These are phyloP conservation scores for Anastrepha obliqua DNA, from an alignment of 1,140 invertebrate genomes.

Conservation along the genomic window DNA sequence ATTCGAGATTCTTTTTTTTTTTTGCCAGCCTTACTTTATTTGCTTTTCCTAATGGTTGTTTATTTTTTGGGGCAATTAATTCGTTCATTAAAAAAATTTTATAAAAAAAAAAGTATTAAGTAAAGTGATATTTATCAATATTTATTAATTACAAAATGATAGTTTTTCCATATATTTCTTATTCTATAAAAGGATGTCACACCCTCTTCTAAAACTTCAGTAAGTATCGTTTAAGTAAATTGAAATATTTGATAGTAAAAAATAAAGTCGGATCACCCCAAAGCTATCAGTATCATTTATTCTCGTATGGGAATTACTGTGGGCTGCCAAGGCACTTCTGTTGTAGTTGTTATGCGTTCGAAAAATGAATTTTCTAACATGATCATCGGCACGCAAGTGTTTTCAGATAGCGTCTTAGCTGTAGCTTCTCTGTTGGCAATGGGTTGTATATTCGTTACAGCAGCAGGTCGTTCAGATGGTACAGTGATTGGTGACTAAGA, in stretches of 20 bases:
- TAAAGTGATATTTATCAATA: too few relatives aligned
- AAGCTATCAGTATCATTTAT: background rate
- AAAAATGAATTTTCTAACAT: background rate
- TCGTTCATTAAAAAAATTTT: too few relatives aligned
- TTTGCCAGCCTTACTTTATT: too few relatives aligned
- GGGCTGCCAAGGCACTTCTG: slow-evolving; percentile 4
- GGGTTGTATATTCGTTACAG: background rate
- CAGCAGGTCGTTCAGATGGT: background rate
- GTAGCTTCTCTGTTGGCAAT: background rate
- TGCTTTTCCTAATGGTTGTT: too few relatives aligned
- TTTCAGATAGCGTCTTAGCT: background rate
- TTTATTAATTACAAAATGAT: too few relatives aligned
- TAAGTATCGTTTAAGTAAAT: background rate
- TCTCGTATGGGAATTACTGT: background rate
- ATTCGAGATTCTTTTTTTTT: too few relatives aligned
- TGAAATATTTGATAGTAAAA: background rate
- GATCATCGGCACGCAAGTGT: background rate
- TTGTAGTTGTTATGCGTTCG: background rate
- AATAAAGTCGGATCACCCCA: too few relatives aligned
- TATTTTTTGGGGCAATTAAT: too few relatives aligned
- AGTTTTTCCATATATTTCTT: too few relatives aligned
- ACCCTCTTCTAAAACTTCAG: too few relatives aligned
- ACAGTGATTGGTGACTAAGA: background rate
- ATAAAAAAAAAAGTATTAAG: too few relatives aligned
- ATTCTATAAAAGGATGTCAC: too few relatives aligned